Evolutionary conservation across 2,113 vertebrate genomes (phyloP).

Genomic region (Ploceus nigricollis): DNA sequence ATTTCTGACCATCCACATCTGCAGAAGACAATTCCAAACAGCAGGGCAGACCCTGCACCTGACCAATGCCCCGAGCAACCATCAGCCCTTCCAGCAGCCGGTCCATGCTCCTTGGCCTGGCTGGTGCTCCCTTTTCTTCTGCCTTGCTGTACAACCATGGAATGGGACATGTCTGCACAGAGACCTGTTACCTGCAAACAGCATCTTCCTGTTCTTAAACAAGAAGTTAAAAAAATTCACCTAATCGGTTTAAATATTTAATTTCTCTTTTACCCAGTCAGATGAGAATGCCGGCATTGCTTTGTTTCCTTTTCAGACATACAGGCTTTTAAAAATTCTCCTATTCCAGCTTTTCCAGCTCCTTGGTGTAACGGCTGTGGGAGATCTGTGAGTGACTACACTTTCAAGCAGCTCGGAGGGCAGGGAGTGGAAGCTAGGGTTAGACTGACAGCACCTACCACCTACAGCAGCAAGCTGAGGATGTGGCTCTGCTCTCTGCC

Average conservation of each 20-base stretch:
- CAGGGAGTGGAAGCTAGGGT: neutral
- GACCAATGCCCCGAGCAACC: rapidly evolving
- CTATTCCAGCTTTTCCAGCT: constrained; percentile 22
- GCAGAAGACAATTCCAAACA: neutral
- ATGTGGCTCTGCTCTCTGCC: neutral
- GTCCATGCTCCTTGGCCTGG: rapidly evolving
- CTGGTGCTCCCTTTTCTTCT: neutral
- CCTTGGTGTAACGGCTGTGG: rapidly evolving
- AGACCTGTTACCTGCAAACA: neutral
- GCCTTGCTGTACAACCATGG: neutral
- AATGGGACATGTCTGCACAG: rapidly evolving
- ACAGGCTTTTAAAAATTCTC: neutral
- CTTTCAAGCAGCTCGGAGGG: neutral
- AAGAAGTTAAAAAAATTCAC: neutral
- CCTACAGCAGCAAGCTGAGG: constrained; percentile 34
- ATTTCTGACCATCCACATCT: neutral
- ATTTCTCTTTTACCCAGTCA: rapidly evolving
- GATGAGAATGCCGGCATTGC: neutral
- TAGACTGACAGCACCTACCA: neutral
- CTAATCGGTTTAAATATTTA: neutral
- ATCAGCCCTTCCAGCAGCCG: neutral
- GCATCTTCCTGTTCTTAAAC: neutral
- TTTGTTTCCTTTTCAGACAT: neutral
- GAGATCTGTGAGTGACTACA: neutral
- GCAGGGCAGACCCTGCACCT: neutral